Evolutionary conservation across 2,797 vertebrate species (phyloP), one percentile per base, ranked within the genome.

Genomic region (Thripadectes ignobilis): DNA sequence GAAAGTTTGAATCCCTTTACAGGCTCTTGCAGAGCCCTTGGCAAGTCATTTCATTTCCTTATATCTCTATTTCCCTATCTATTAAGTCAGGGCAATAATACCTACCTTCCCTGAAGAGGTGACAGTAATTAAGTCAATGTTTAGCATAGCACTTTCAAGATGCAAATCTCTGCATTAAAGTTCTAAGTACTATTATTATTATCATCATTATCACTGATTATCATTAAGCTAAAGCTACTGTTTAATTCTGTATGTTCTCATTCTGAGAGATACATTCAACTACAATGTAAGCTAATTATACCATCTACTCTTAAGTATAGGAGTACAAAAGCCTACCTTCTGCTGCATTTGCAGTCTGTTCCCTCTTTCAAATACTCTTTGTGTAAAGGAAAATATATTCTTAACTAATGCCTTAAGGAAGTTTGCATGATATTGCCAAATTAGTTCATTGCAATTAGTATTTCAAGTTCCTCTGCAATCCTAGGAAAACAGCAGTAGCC

Each of bases 391-490:
- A 96, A 93, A 57, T 74, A 86, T 97, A 97, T 97, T 97, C 97
- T 98, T 98, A 98, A 97, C 95, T 92, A 96, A 95, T 63, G 97
- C 96, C 97, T 97, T 97, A 94, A 97, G 97, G 96, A 98, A 97
- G 96, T 97, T 97, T 96, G 94, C 88, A 83, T 43, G 54, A 62
- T 83, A 95, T 95, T 97, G 95, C 96, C 92, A 97, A 97, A 98
- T 97, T 97, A 97, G 87, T 92, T 97, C 95, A 61, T 94, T 97
- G 96, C 97, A 98, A 98, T 98, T 98, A 98, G 94, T 94, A 96
- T 97, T 94, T 97, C 95, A 83, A 93, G 84, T 97, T 97, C 92
- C 92, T 86, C 78, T 73, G 76, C 76, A 96, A 93, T 96, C 81
- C 91, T 84, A 77, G 85, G 88, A 96, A 98, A 97, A 97, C n/a